Evolutionary conservation across 1,140 invertebrate species (phyloP).

Genomic region (Drosophila obscura): DNA sequence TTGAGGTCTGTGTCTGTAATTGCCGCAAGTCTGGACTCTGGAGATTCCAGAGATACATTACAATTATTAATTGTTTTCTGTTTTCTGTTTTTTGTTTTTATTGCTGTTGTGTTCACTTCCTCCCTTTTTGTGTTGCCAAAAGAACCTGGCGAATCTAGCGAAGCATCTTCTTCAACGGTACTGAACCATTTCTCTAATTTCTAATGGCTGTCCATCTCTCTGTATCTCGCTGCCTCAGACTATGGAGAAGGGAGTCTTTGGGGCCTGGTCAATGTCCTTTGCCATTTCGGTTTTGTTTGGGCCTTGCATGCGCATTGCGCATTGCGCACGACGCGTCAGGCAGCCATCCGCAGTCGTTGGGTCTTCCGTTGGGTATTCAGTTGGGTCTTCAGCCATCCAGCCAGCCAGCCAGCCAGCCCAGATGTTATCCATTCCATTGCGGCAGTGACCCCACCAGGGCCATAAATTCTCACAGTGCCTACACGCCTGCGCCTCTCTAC

Average conservation of each 20-base stretch:
- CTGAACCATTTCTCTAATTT: conserved; percentile 68
- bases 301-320: conserved; percentile 77
- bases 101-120: neutral
- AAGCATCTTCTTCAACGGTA: no score
- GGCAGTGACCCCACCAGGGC: conserved; percentile 76
- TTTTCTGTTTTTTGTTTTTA: neutral
- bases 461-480: conserved; percentile 78
- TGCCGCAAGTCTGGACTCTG: conserved; percentile 2
- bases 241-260: conserved; percentile 18
- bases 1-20: conserved; percentile 39
- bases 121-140: neutral
- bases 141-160: neutral
- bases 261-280: conserved; percentile 73
- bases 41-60: conserved; percentile 50
- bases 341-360: conserved; percentile 4
- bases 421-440: conserved; percentile 71
- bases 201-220: conserved; percentile 65
- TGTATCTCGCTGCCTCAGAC: conserved; percentile 41
- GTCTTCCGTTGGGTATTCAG: conserved; percentile 1
- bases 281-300: conserved; percentile 40
- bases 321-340: conserved; percentile 77
- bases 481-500: conserved; percentile 61
- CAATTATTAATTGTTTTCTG: conserved; percentile 53
- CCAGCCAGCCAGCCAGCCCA: conserved; percentile 35
- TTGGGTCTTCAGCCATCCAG: conserved; percentile 11